Conservation (phyloP, 2,113 vertebrate genomes). For the Oplegnathus fasciatus region DNA sequence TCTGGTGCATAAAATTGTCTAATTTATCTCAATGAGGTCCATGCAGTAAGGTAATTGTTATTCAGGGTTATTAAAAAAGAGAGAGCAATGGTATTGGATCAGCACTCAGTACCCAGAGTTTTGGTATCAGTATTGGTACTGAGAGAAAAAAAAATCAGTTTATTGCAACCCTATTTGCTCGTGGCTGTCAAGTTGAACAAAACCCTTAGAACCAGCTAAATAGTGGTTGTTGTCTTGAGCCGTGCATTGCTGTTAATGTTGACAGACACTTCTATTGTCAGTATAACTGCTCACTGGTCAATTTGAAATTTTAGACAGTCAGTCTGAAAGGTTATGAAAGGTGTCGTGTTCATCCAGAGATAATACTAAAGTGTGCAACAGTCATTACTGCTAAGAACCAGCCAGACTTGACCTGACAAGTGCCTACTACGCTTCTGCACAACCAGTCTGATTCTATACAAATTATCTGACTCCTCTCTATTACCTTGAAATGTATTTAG, state of each 20-base stretch:
- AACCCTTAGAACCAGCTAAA: background rate
- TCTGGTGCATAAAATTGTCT: background rate
- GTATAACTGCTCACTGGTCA: background rate
- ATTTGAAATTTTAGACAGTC: background rate
- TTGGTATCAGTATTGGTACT: too few species aligned
- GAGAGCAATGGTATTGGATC: too few species aligned
- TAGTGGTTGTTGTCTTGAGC: background rate
- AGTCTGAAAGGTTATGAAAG: too few species aligned
- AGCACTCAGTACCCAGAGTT: background rate
- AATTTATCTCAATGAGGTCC: background rate
- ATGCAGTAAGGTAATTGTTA: background rate
- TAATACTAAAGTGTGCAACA: background rate
- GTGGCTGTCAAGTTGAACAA: background rate
- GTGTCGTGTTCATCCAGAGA: background rate
- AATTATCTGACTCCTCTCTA: constrained; percentile 19
- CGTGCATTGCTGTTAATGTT: background rate
- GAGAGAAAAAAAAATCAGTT: background rate
- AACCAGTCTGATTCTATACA: background rate
- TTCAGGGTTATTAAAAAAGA: background rate
- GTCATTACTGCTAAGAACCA: background rate
- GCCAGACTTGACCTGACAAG: background rate
- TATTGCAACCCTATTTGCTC: too few species aligned
- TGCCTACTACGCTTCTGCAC: background rate
- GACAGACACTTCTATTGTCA: background rate
- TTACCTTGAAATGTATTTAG: constrained; percentile 33